Base-by-base conservation (phyloP, 2,113 vertebrate genomes). In the Rana temporaria region DNA sequence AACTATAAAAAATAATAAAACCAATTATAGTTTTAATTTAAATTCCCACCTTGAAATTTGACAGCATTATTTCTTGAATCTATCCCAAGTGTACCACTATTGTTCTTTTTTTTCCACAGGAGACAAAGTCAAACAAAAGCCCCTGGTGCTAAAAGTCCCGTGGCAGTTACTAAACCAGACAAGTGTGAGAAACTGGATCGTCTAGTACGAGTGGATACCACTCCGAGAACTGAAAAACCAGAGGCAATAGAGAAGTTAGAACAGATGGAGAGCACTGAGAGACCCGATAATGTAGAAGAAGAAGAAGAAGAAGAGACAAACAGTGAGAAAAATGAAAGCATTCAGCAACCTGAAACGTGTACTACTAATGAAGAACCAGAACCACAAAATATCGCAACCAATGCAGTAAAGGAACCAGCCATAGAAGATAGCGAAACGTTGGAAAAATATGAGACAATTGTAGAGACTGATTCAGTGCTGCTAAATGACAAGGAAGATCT, bases 61-160 rank as follows among this genome's bases (percentile, higher is more conserved):
- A 48, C 42, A 48, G 42, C 42, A 48, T 1, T 48, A 11, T 48
- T 48, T 48, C 6, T 14, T 48, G 42, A 6, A 11, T 48, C 12
- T 12, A 48, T 48, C 12, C 42, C 42, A 48, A 9, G 12, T 48
- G 42, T 48, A 48, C 42, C 8, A 12, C 12, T 48, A 48, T 6
- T 8, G 12, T 48, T 48, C 14, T 48, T 30, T 30, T 6, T 62
- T 55, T 19, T 1, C 12, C n/a, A 1, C 64, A 92, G 92, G 62
- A 89, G 92, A 38, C 91, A 91, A 0, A 91, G 88, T 24, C 92
- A 93, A 78, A 70, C 90, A 80, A 93, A 93, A 75, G 85, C 86
- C 14, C 69, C 84, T 16, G 86, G 89, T 0, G 2, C n/a, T 53
- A 82, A 60, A 79, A 85, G 77, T 79, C 85, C 52, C 7, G 81